Percentiles rank a stretch among this genome's conserved stretches.
phyloP scores from a whole-genome alignment of 2,888 invertebrate genomes.

The Acanthopleura granulata region DNA sequence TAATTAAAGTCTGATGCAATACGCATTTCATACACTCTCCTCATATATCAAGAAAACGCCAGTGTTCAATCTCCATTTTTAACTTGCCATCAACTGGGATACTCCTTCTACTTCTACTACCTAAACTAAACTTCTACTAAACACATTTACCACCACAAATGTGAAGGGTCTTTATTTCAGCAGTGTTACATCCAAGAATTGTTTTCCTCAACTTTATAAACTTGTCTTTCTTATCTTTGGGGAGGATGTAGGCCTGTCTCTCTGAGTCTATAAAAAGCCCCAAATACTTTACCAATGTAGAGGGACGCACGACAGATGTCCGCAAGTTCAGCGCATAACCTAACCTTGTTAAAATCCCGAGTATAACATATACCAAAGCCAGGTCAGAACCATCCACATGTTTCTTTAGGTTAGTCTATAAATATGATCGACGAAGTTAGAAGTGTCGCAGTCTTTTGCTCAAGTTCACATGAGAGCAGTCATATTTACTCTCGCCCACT shows the following conservation, averaged over 20 bases:
- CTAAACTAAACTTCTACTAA: slow-evolving; percentile 9
- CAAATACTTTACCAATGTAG: slow-evolving; percentile 16
- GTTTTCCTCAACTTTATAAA: slow-evolving; percentile 15
- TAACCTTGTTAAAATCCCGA: slow-evolving; percentile 21
- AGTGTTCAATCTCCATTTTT: not conserved
- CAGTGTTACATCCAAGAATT: not conserved
- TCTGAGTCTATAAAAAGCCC: slow-evolving; percentile 20
- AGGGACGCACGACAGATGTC: slow-evolving; percentile 10
- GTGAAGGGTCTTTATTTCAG: slow-evolving; percentile 10
- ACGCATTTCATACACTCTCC: not conserved
- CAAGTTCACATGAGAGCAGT: too few species aligned
- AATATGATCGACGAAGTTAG: too few species aligned
- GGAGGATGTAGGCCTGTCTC: slow-evolving; percentile 12
- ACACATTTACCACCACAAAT: not conserved
- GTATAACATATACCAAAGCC: not conserved
- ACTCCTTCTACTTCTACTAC: not conserved
- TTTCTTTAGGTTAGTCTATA: too few species aligned
- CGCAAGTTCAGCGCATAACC: slow-evolving; percentile 21
- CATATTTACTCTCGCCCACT: too few species aligned
- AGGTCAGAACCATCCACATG: too few species aligned
- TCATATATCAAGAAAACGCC: too few species aligned
- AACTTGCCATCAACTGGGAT: slow-evolving; percentile 6
- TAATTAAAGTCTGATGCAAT: not conserved
- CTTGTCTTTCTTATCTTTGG: too few species aligned
- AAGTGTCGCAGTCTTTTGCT: too few species aligned